These are phyloP conservation scores for Danio albolineatus DNA, from an alignment of 2,797 vertebrate species.

Conservation along the genomic window DNA sequence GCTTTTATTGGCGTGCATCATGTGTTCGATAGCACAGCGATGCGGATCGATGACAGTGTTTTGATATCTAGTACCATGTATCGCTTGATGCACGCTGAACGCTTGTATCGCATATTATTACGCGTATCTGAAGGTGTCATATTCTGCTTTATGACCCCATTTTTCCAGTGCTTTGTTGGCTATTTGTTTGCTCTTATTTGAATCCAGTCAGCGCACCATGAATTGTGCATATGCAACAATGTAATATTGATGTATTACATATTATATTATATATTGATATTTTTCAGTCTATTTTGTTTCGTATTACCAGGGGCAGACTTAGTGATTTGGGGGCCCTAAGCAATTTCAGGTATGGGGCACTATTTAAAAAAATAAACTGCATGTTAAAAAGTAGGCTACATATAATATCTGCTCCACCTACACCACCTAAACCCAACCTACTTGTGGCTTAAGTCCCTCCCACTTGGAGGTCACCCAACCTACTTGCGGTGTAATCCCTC, in stretches of 20 bases:
- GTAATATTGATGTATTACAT: background rate
- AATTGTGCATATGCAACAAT: background rate
- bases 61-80: conserved; percentile 21
- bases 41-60: conserved; percentile 12
- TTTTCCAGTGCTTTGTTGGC: background rate
- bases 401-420: too few species aligned
- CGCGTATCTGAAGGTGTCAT: conserved; percentile 16
- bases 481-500: too few species aligned
- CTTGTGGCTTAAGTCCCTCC: too few species aligned
- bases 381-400: too few species aligned
- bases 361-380: too few species aligned
- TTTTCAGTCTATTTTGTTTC: too few species aligned
- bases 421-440: too few species aligned
- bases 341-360: too few species aligned
- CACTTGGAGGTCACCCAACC: too few species aligned
- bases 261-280: too few species aligned
- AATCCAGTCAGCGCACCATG: background rate
- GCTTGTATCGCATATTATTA: conserved; percentile 24
- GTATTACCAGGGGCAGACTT: too few species aligned
- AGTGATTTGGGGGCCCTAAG: too few species aligned
- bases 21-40: background rate
- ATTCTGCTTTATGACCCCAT: background rate
- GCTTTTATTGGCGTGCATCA: background rate
- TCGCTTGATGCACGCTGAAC: conserved; percentile 14
- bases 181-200: background rate